phyloP scores from a whole-genome alignment of 2,113 vertebrate genomes.

The Salvelinus namaycush region DNA sequence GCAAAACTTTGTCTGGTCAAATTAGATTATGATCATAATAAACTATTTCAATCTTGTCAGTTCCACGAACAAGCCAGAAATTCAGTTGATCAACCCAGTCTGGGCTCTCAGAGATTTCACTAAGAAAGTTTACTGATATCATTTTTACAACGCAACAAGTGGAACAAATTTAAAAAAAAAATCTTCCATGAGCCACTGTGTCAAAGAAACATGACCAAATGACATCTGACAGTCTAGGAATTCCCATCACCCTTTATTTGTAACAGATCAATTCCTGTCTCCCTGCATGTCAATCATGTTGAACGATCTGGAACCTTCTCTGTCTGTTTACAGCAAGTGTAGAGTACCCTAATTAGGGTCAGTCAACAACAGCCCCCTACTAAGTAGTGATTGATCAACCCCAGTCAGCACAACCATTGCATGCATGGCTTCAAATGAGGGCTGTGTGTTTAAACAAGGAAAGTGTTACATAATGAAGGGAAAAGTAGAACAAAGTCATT shows the following conservation, averaged over 20 bases:
- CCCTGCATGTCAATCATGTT: neutral
- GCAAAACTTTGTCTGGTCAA: neutral
- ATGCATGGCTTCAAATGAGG: neutral
- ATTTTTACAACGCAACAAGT: neutral
- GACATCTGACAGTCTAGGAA: neutral
- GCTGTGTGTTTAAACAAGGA: neutral
- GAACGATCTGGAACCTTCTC: neutral
- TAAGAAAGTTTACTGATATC: neutral
- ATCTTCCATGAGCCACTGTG: neutral
- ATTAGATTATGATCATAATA: neutral
- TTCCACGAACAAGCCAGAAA: neutral
- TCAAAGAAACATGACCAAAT: slow-evolving; percentile 11
- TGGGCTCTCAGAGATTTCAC: neutral
- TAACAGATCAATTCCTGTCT: neutral
- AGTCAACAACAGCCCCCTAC: slow-evolving; percentile 4
- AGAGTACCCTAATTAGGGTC: neutral
- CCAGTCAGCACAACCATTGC: neutral
- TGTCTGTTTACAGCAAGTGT: neutral
- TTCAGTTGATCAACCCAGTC: neutral
- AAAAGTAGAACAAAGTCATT: neutral
- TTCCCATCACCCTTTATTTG: neutral
- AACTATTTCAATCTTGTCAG: neutral
- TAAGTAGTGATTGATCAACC: slow-evolving; percentile 12
- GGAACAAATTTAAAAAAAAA: neutral
- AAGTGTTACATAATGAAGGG: neutral